Conservation (phyloP, 2,888 invertebrate species). For the Agrochola litura region DNA sequence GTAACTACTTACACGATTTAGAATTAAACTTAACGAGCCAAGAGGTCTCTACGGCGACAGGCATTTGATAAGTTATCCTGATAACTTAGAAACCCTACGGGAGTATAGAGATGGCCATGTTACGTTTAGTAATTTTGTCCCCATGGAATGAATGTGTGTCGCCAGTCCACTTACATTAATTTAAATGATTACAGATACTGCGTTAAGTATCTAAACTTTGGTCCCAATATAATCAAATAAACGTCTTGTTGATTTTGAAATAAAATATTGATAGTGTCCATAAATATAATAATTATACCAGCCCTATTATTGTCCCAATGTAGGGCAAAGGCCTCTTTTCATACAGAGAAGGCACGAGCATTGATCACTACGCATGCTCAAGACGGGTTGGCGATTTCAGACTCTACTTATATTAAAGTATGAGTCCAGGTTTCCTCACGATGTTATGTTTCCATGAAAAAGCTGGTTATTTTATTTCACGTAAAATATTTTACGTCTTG, state of each 20-base stretch:
- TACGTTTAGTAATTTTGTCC: conserved; percentile 23
- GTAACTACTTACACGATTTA: conserved; percentile 27
- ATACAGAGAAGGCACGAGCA: too few relatives aligned
- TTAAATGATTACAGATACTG: neutral
- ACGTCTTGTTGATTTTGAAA: neutral
- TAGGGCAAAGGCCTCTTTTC: too few relatives aligned
- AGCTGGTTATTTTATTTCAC: neutral
- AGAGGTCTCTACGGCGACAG: conserved; percentile 14
- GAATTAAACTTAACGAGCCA: conserved; percentile 20
- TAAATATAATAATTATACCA: too few relatives aligned
- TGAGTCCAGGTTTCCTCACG: neutral
- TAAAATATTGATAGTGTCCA: too few relatives aligned
- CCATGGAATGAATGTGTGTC: neutral
- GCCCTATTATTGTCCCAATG: too few relatives aligned
- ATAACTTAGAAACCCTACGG: conserved; percentile 21
- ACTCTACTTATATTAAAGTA: neutral
- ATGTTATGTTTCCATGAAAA: neutral
- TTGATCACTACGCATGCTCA: too few relatives aligned
- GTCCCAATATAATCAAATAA: neutral
- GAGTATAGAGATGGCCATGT: neutral
- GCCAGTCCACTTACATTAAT: neutral
- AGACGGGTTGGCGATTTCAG: too few relatives aligned
- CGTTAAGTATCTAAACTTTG: neutral
- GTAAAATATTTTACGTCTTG: neutral
- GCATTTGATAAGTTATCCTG: conserved; percentile 29